Evolutionary conservation across 2,888 invertebrate genomes (phyloP).

Genomic region (Cenopis cana): DNA sequence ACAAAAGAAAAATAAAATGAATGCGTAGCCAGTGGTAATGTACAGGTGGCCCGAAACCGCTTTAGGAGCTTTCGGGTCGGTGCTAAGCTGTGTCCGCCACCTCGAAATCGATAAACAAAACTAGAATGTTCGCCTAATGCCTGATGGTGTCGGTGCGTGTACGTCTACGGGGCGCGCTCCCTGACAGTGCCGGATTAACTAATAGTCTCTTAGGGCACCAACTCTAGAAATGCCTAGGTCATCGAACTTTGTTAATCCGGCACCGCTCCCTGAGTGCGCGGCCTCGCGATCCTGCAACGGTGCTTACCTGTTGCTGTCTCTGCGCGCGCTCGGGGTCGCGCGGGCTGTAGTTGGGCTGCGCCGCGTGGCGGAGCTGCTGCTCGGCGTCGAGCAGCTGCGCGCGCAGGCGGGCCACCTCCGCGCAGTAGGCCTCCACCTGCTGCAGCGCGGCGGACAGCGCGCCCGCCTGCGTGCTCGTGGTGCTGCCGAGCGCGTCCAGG

Average conservation of each 20-base stretch:
- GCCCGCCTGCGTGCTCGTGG: constrained; percentile 86
- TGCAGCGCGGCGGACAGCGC: constrained; percentile 90
- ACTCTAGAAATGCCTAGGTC: too few relatives aligned
- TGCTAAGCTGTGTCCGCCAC: constrained; percentile 60
- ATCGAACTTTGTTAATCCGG: too few relatives aligned
- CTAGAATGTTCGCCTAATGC: constrained; percentile 71
- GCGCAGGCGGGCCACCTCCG: constrained; percentile 93
- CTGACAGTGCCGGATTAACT: not conserved
- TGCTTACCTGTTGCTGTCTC: constrained; percentile 95
- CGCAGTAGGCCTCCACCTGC: constrained; percentile 95
- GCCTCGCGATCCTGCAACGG: constrained; percentile 51
- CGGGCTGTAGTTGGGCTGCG: constrained; percentile 93
- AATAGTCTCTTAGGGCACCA: too few relatives aligned
- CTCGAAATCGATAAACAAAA: constrained; percentile 68
- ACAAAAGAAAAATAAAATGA: constrained; percentile 74
- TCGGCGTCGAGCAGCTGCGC: constrained; percentile 94
- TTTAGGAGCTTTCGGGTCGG: constrained; percentile 53
- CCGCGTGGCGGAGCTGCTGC: constrained; percentile 92
- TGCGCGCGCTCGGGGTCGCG: constrained; percentile 92
- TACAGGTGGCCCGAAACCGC: constrained; percentile 57
- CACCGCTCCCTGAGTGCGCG: constrained; percentile 34
- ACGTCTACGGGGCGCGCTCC: constrained; percentile 35
- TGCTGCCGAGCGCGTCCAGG: constrained; percentile 87
- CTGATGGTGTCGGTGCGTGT: constrained; percentile 56
- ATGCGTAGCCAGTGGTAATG: constrained; percentile 68